Evolutionary conservation across 2,113 vertebrate species (phyloP).

Genomic region (Carollia perspicillata): DNA sequence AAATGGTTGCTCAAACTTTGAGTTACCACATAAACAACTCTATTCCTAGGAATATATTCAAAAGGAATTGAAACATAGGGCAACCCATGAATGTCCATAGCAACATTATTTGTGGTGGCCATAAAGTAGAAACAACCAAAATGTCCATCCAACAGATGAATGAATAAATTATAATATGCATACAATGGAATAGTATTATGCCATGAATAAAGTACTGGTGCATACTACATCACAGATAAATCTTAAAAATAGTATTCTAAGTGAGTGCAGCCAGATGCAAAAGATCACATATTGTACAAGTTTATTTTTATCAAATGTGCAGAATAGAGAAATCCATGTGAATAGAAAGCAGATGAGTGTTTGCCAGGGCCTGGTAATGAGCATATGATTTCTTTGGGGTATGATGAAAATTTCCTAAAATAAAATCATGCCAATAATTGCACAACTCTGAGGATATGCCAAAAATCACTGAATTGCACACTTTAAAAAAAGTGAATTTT

Average conservation of each 20-base stretch:
- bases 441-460: background rate
- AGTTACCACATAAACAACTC: background rate
- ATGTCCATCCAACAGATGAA: background rate
- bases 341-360: background rate
- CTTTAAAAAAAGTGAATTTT: background rate
- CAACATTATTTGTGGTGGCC: background rate
- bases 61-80: background rate
- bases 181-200: background rate
- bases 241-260: background rate
- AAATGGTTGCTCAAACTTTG: background rate
- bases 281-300: background rate
- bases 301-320: background rate
- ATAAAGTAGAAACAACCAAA: background rate
- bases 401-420: background rate
- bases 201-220: background rate
- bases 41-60: background rate
- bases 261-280: background rate
- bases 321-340: background rate
- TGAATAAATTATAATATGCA: background rate
- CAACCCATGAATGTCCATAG: background rate
- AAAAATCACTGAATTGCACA: background rate
- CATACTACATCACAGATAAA: background rate
- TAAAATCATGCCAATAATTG: background rate
- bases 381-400: background rate
- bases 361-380: background rate